phyloP scores from a whole-genome alignment of 2,797 vertebrate genomes.

The Notamacropus eugenii region DNA sequence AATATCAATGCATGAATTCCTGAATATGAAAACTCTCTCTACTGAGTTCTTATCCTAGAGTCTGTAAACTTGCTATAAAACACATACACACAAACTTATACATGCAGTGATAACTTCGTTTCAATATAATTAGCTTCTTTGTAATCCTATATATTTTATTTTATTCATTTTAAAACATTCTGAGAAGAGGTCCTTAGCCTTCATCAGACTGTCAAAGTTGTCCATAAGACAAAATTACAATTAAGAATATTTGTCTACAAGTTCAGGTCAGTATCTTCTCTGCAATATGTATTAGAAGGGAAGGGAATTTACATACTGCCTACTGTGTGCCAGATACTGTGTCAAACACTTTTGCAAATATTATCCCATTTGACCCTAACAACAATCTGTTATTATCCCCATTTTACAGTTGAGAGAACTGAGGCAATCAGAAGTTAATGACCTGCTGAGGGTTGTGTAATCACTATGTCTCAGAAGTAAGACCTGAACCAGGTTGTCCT shows the following conservation, averaged over 20 bases:
- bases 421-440: background rate
- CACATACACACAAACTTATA: background rate
- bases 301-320: background rate
- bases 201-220: background rate
- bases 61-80: background rate
- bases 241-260: background rate
- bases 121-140: background rate
- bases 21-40: background rate
- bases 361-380: background rate
- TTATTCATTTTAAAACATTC: background rate
- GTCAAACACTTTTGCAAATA: background rate
- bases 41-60: background rate
- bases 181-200: background rate
- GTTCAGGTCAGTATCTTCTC: background rate
- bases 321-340: background rate
- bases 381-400: background rate
- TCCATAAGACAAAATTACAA: background rate
- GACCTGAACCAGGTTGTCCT: background rate
- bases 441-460: background rate
- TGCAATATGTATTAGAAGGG: background rate
- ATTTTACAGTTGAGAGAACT: background rate
- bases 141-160: background rate
- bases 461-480: background rate
- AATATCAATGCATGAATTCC: background rate
- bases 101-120: background rate